phyloP scores from a whole-genome alignment of 2,888 invertebrate species.

The Amphipyra berbera region DNA sequence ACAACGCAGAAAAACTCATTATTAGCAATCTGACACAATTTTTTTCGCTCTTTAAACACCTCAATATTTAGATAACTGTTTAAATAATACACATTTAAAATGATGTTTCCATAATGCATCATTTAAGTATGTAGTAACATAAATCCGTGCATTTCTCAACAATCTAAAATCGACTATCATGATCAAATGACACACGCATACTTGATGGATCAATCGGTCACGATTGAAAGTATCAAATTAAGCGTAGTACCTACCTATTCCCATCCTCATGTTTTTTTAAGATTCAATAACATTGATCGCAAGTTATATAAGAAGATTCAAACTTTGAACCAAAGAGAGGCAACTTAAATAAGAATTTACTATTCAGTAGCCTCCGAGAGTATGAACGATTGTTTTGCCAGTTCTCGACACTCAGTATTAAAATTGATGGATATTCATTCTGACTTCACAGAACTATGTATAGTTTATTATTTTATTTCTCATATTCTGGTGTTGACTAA shows the following conservation, averaged over 20 bases:
- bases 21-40: too few species aligned
- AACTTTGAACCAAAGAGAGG: slow-evolving; percentile 18
- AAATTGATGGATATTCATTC: slow-evolving; percentile 43
- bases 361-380: slow-evolving; percentile 22
- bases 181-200: neutral
- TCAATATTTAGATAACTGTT: too few species aligned
- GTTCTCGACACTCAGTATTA: slow-evolving; percentile 39
- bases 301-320: slow-evolving; percentile 23
- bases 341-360: slow-evolving; percentile 32
- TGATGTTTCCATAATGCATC: too few species aligned
- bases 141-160: too few species aligned
- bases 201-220: neutral
- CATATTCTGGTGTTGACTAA: neutral
- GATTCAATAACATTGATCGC: slow-evolving; percentile 4
- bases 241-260: neutral
- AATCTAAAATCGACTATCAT: too few species aligned
- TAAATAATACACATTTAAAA: too few species aligned
- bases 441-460: neutral
- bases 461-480: neutral
- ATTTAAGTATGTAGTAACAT: too few species aligned
- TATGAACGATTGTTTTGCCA: slow-evolving; percentile 42
- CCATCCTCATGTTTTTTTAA: neutral
- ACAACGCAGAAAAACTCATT: too few species aligned
- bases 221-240: neutral
- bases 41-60: too few species aligned